These are phyloP conservation scores for Acleris literana DNA, from an alignment of 2,888 invertebrate genomes.

Conservation along the genomic window DNA sequence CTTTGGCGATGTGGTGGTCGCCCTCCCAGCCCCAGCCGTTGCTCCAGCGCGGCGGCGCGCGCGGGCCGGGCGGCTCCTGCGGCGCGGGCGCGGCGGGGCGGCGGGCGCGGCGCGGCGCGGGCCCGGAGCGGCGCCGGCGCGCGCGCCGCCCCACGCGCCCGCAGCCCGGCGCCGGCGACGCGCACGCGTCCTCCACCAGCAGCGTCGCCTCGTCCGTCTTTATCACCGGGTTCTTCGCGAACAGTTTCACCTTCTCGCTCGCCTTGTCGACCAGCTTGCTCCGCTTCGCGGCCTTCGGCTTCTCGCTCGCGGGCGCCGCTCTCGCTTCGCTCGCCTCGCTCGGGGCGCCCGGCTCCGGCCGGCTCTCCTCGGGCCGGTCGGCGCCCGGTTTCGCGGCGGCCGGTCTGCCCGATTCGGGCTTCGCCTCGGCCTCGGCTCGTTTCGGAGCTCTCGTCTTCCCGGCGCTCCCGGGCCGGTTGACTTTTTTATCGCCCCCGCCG, in stretches of 20 bases:
- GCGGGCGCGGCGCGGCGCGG: conserved; percentile 41
- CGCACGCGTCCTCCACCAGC: conserved; percentile 68
- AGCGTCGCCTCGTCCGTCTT: conserved; percentile 70
- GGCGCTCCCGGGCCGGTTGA: conserved; percentile 19
- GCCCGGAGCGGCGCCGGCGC: conserved; percentile 45
- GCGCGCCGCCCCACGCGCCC: conserved; percentile 43
- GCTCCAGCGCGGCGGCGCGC: conserved; percentile 86
- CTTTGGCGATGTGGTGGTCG: conserved; percentile 90
- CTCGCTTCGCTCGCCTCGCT: conserved; percentile 40
- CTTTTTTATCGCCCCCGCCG: conserved; percentile 32
- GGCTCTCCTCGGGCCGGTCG: neutral
- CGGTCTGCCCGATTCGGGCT: conserved; percentile 15
- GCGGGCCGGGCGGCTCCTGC: conserved; percentile 50
- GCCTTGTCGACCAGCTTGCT: conserved; percentile 57
- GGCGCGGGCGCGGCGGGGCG: conserved; percentile 42
- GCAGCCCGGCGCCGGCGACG: conserved; percentile 50
- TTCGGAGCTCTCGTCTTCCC: conserved; percentile 30
- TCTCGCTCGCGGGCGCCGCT: conserved; percentile 39
- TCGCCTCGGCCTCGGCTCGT: conserved; percentile 18
- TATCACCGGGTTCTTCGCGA: conserved; percentile 73
- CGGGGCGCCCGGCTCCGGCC: neutral
- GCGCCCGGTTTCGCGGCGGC: conserved; percentile 38
- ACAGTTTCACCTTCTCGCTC: conserved; percentile 64
- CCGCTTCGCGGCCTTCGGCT: conserved; percentile 49
- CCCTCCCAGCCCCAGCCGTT: conserved; percentile 97